phyloP scores from a whole-genome alignment of 2,797 vertebrate species.

The Enteromius afrohamiltoni region DNA sequence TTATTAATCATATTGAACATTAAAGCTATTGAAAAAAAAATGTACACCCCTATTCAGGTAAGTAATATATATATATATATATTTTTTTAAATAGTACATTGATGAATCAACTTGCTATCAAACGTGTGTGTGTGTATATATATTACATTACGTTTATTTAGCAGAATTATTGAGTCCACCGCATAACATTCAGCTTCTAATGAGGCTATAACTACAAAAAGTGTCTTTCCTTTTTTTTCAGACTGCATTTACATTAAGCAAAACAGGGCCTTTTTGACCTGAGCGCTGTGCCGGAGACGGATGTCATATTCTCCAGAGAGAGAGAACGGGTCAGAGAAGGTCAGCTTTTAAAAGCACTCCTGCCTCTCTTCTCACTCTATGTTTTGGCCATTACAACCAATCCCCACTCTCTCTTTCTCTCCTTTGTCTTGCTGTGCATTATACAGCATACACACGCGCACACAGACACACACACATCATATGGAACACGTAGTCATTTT shows the following conservation, averaged over 20 bases:
- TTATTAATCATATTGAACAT: too few species aligned
- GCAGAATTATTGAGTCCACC: neutral
- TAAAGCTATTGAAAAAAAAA: too few species aligned
- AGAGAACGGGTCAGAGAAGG: constrained; percentile 57
- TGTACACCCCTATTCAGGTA: too few species aligned
- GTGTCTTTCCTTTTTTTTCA: neutral
- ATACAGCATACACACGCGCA: constrained; percentile 11
- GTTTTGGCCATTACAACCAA: constrained; percentile 79
- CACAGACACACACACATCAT: neutral
- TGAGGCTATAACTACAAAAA: constrained; percentile 30
- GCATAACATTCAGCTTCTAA: neutral
- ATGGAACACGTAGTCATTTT: constrained; percentile 44
- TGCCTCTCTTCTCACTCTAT: constrained; percentile 78
- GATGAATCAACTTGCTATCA: too few species aligned
- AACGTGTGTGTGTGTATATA: too few species aligned
- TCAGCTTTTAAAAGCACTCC: constrained; percentile 79
- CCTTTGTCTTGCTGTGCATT: constrained; percentile 44
- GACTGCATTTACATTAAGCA: constrained; percentile 24
- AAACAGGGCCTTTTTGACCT: constrained; percentile 52
- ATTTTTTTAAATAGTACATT: too few species aligned
- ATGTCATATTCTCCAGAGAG: constrained; percentile 65
- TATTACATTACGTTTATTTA: too few species aligned
- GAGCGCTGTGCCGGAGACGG: constrained; percentile 28
- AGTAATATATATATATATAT: too few species aligned
- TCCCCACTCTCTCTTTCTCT: constrained; percentile 64